Base-by-base conservation (phyloP, 2,888 invertebrate species). In the Nemotelus nigrinus region DNA sequence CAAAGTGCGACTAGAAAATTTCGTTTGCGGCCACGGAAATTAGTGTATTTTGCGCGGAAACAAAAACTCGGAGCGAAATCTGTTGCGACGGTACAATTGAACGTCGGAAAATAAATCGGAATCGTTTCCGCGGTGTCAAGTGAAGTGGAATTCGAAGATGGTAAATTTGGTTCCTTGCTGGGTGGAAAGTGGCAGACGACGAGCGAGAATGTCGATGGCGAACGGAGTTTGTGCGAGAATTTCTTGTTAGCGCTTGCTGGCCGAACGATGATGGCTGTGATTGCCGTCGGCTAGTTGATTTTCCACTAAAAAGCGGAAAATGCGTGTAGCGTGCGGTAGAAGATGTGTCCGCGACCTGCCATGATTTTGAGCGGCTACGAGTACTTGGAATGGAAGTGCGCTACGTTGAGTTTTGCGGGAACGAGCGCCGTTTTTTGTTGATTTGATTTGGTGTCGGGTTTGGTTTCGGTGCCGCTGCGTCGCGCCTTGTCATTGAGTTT, bases 211-310 rank as follows among this genome's bases (percentile, higher is more conserved):
- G 10, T 70, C 53, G 53, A 53, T 55, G 70, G 70, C 74, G 74
- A 60, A 74, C 60, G 74, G 63, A 74, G 74, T 60, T 60, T 74
- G 74, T 74, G 74, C 74, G 63, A 50, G 74, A 41, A 44, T 74
- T 60, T 74, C 63, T 47, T 7, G 58, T 8, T 39, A 47, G 47
- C 65, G n/a, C 44, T 65, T 45, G 45, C 43, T 41, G 47, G 3
- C 10, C 6, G 45, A 44, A 47, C 4, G 44, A 44, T 65, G 44
- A 44, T 65, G 44, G 65, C 65, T 65, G 53, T n/a, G 43, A 43
- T n/a, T 44, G 68, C n/a, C 44, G 47, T 55, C 55, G 63, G 39
- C 7, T 43, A 43, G 3, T 65, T n/a, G 41, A 44, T 2, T 43
- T 43, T 55, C 10, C 2, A 5, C 25, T 55, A 6, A 44, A 55